Percentiles rank a stretch among this genome's conserved stretches.
These are phyloP conservation scores for Rhinoptilus africanus DNA, from an alignment of 2,113 vertebrate genomes.

Conservation along the genomic window DNA sequence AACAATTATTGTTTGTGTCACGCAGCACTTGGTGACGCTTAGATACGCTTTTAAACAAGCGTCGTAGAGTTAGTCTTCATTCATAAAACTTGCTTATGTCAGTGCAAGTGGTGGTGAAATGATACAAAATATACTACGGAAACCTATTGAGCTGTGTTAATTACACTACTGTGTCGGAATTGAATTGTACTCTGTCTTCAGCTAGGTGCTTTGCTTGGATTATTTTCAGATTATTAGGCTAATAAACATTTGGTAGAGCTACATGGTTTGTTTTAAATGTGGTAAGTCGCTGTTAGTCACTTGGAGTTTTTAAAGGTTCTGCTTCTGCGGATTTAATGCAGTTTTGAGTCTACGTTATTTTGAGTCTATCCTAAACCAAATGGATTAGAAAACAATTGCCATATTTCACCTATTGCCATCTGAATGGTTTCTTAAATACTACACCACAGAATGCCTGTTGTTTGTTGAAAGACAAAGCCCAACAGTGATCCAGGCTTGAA, in stretches of 20 bases:
- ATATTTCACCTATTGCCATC: not conserved
- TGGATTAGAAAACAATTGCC: not conserved
- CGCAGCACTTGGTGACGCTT: not conserved
- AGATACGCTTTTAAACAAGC: not conserved
- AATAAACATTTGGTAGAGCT: not conserved
- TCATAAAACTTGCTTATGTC: not conserved
- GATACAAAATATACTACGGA: rapidly evolving
- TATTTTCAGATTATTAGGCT: not conserved
- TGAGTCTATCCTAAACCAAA: not conserved
- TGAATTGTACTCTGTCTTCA: not conserved
- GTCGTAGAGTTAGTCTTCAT: not conserved
- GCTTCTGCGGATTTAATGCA: not conserved
- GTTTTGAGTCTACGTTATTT: not conserved
- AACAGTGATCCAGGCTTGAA: not conserved
- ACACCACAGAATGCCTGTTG: not conserved
- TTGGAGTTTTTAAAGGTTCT: not conserved
- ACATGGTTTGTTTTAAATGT: not conserved
- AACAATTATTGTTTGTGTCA: rapidly evolving
- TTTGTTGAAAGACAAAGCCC: not conserved
- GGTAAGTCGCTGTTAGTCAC: not conserved
- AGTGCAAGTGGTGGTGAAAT: too few relatives aligned
- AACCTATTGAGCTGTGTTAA: rapidly evolving
- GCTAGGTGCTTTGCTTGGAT: not conserved
- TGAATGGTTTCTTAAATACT: not conserved
- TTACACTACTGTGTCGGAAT: rapidly evolving